phyloP scores from a whole-genome alignment of 1,140 invertebrate species.

The Drosophila leontia region DNA sequence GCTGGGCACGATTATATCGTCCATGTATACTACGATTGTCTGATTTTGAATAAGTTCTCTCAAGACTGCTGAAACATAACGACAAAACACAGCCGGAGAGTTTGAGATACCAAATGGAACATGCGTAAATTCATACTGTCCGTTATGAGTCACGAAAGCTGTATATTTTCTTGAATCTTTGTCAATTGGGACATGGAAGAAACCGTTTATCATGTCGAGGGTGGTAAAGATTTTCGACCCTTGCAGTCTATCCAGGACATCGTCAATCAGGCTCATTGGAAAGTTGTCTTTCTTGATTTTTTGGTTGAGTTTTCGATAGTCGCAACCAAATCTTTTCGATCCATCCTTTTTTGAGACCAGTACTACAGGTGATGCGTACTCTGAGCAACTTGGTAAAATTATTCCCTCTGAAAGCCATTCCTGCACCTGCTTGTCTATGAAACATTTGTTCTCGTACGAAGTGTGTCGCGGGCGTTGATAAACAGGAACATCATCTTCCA shows the following conservation, averaged over 20 bases:
- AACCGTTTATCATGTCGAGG: background rate
- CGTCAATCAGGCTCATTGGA: background rate
- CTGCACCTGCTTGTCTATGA: too few relatives aligned
- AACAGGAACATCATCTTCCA: too few relatives aligned
- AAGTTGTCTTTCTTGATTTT: background rate
- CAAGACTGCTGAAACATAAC: background rate
- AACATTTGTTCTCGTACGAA: too few relatives aligned
- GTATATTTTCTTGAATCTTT: slow-evolving; percentile 5
- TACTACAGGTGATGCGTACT: background rate
- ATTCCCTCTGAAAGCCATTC: too few relatives aligned
- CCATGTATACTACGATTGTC: slow-evolving; percentile 4
- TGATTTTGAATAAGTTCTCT: background rate
- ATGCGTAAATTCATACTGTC: too few relatives aligned
- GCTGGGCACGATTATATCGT: slow-evolving; percentile 1
- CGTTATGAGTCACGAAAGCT: slow-evolving; percentile 9
- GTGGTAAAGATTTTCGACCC: background rate
- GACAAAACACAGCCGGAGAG: too few relatives aligned
- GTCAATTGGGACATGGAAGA: background rate
- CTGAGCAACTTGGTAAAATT: background rate
- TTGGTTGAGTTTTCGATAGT: background rate
- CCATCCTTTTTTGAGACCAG: background rate
- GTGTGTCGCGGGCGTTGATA: too few relatives aligned
- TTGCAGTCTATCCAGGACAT: background rate
- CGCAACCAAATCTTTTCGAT: background rate
- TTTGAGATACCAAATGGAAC: too few relatives aligned